phyloP scores from a whole-genome alignment of 2,113 vertebrate species.

The Tor tambroides region DNA sequence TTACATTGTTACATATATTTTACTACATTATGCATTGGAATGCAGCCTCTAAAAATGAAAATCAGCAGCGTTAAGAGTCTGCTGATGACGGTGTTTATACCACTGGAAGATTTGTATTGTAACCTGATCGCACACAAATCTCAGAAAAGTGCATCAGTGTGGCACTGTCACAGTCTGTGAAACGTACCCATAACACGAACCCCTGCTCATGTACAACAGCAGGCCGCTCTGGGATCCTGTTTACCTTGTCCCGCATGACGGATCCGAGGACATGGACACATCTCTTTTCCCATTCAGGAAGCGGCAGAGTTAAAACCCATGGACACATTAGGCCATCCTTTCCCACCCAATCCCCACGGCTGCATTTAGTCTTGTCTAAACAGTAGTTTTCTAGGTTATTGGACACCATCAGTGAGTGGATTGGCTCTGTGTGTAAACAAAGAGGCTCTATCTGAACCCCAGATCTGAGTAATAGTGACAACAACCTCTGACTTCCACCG shows the following conservation, averaged over 20 bases:
- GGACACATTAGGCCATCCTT: conserved; percentile 56
- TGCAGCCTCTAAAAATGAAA: background rate
- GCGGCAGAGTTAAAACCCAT: conserved; percentile 49
- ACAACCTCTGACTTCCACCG: conserved; percentile 64
- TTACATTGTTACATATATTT: background rate
- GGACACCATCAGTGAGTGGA: conserved; percentile 68
- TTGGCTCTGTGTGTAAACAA: conserved; percentile 61
- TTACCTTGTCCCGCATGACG: conserved; percentile 59
- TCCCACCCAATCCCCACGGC: conserved; percentile 61
- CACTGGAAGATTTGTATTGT: background rate
- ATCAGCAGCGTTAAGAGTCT: background rate
- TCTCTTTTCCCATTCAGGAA: conserved; percentile 51
- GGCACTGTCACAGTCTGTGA: conserved; percentile 19
- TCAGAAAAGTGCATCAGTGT: background rate
- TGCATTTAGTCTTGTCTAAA: conserved; percentile 67
- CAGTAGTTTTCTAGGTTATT: conserved; percentile 66
- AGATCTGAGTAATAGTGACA: conserved; percentile 64
- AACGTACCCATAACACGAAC: conserved; percentile 48
- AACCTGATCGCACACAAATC: conserved; percentile 34
- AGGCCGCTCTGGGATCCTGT: conserved; percentile 55
- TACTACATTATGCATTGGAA: background rate
- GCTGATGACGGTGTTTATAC: background rate
- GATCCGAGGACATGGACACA: conserved; percentile 47
- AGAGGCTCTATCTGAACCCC: conserved; percentile 61
- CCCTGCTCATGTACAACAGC: conserved; percentile 44